Evolutionary conservation across 2,797 vertebrate species (phyloP).

Genomic region (Diceros bicornis): DNA sequence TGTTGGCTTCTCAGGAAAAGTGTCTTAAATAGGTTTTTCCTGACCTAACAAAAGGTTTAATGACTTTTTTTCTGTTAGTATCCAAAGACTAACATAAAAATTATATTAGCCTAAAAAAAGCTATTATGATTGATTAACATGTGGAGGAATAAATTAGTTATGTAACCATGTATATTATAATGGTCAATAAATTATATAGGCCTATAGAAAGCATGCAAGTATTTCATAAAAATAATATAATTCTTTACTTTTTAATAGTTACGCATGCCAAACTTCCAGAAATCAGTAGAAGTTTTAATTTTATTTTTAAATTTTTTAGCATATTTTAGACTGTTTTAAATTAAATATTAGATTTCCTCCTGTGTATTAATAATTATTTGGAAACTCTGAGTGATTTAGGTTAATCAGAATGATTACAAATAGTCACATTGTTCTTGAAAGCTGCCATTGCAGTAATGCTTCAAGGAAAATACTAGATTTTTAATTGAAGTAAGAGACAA

Average conservation of each 20-base stretch:
- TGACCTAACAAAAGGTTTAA: not conserved
- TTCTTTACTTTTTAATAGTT: slow-evolving; percentile 65
- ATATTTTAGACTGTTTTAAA: slow-evolving; percentile 47
- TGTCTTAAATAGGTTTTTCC: slow-evolving; percentile 5
- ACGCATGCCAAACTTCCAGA: slow-evolving; percentile 28
- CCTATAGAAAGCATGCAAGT: not conserved
- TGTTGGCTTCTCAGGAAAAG: not conserved
- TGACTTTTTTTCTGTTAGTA: slow-evolving; percentile 34
- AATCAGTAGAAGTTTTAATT: slow-evolving; percentile 28
- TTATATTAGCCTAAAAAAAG: not conserved
- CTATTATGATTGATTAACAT: slow-evolving; percentile 26
- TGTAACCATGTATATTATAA: not conserved
- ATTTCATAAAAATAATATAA: slow-evolving; percentile 66
- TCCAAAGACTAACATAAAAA: slow-evolving; percentile 53
- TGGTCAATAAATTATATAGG: slow-evolving; percentile 21
- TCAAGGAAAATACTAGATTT: slow-evolving; percentile 10
- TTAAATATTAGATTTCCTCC: slow-evolving; percentile 24
- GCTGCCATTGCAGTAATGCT: not conserved
- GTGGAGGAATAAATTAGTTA: slow-evolving; percentile 56
- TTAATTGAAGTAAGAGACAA: slow-evolving; percentile 32
- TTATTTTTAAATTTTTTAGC: slow-evolving; percentile 62
- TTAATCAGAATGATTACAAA: slow-evolving; percentile 46
- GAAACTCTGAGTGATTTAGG: slow-evolving; percentile 24
- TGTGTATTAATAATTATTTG: slow-evolving; percentile 36
- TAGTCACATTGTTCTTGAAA: slow-evolving; percentile 11